Conservation (phyloP, 2,113 vertebrate species). For the Pavo muticus region DNA sequence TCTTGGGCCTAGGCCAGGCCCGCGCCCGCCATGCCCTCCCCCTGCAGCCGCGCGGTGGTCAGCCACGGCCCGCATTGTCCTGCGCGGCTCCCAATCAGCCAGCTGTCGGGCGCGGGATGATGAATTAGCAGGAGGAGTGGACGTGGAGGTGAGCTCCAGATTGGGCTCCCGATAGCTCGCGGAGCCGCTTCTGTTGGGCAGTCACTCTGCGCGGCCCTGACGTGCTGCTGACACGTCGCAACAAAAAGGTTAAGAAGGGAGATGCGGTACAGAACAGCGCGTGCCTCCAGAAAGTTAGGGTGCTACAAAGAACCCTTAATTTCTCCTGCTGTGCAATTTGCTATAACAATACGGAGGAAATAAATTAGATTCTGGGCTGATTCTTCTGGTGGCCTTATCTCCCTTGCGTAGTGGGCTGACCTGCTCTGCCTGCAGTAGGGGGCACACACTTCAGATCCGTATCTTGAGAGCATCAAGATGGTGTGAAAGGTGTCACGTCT, state of each 20-base stretch:
- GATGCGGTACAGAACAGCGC: neutral
- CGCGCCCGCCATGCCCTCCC: conserved; percentile 67
- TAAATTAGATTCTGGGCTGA: conserved; percentile 47
- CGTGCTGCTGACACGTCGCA: conserved; percentile 71
- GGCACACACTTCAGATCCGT: neutral
- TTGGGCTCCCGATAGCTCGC: conserved; percentile 75
- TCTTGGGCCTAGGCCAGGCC: conserved; percentile 73
- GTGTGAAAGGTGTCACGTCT: neutral
- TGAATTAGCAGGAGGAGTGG: conserved; percentile 86
- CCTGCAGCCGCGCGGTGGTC: conserved; percentile 72
- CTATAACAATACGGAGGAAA: conserved; percentile 21
- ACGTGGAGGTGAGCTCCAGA: conserved; percentile 80
- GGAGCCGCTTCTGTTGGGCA: conserved; percentile 46
- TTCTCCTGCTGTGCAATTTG: conserved; percentile 53
- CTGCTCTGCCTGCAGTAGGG: neutral
- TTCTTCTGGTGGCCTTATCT: conserved; percentile 60
- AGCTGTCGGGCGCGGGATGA: conserved; percentile 84
- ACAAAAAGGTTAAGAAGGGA: conserved; percentile 78
- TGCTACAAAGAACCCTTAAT: conserved; percentile 75
- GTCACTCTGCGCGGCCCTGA: conserved; percentile 43
- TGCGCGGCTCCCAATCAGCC: conserved; percentile 69
- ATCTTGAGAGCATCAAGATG: conserved; percentile 26
- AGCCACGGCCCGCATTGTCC: conserved; percentile 75
- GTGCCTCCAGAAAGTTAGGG: conserved; percentile 61
- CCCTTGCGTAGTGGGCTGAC: neutral